Evolutionary conservation across 2,888 invertebrate genomes (phyloP).

Genomic region (Acronicta aceris): DNA sequence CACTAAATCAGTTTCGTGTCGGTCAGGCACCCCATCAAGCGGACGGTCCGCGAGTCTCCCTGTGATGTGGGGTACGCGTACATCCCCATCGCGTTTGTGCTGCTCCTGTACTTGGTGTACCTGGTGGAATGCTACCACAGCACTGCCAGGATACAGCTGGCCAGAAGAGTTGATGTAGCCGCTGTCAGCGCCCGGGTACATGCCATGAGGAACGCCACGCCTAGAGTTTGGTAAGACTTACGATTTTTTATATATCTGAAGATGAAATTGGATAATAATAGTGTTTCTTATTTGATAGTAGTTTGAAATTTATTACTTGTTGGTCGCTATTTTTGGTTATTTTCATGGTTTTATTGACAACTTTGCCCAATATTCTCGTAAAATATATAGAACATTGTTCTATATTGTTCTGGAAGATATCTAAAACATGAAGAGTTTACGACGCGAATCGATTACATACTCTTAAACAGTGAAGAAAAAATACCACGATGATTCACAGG

Average conservation of each 20-base stretch:
- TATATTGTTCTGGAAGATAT: too few species aligned
- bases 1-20: conserved; percentile 71
- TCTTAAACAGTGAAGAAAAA: too few species aligned
- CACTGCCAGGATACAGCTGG: conserved; percentile 92
- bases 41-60: conserved; percentile 91
- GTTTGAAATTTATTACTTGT: too few species aligned
- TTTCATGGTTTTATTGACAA: too few species aligned
- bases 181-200: conserved; percentile 91
- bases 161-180: conserved; percentile 90
- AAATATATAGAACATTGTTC: too few species aligned
- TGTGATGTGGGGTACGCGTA: conserved; percentile 95
- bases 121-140: conserved; percentile 95
- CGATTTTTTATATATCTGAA: background rate
- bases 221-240: conserved; percentile 92
- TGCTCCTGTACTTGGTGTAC: conserved; percentile 94
- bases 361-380: too few species aligned
- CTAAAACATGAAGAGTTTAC: too few species aligned
- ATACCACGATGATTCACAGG: too few species aligned
- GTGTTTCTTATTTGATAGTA: too few species aligned
- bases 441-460: too few species aligned
- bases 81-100: conserved; percentile 94
- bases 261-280: too few species aligned
- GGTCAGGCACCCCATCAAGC: conserved; percentile 90
- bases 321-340: too few species aligned
- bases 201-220: conserved; percentile 91